Evolutionary conservation across 2,113 vertebrate species (phyloP), one percentile per base, ranked within the genome.

Genomic region (Leptocoma aspasia): DNA sequence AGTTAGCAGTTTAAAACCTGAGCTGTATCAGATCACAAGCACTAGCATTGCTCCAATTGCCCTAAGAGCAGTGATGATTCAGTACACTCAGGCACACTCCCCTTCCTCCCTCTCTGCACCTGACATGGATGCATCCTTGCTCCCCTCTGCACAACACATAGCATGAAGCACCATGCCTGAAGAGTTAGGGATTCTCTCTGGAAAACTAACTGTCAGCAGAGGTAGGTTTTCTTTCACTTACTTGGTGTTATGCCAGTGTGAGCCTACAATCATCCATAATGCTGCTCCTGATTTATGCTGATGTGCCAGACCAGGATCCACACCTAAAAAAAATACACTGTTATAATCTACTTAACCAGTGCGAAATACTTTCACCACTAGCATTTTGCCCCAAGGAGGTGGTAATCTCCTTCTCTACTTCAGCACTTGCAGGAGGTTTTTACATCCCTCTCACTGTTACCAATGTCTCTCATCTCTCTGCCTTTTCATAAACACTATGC

Each of bases 171-270:
- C 10, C 9, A 11, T 47, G 21, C 23, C 44, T 45, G 31, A 19
- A 42, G 8, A 65, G 17, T 39, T 16, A 72, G 24, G 50, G 27
- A 70, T 80, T 82, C n/a, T 84, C 84, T 82, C 44, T 80, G 50
- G 66, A 78, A 94, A 84, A 24, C 31, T 4, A 4, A 7, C 60
- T 83, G 50, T 91, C 75, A 94, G 86, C 49, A 90, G 75, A 82
- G 70, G 82, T 82, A 90, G 71, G 37, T 93, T 82, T 73, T 79
- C 42, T 92, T 88, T 93, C 90, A 56, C 54, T 92, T 79, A 85
- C 81, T 70, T 50, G 24, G 10, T 63, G 5, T 47, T 66, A 82
- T 0, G 0, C 37, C 80, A 68, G n/a, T 1, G 9, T 1, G 2
- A 86, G 42, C 44, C 37, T 59, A 28, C 35, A 45, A 6, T 39